Evolutionary conservation across 35 echinoderm and acorn worm genomes (phyloP), one percentile per base, ranked within the genome.

Genomic region (Ophiothrix spiculata): DNA sequence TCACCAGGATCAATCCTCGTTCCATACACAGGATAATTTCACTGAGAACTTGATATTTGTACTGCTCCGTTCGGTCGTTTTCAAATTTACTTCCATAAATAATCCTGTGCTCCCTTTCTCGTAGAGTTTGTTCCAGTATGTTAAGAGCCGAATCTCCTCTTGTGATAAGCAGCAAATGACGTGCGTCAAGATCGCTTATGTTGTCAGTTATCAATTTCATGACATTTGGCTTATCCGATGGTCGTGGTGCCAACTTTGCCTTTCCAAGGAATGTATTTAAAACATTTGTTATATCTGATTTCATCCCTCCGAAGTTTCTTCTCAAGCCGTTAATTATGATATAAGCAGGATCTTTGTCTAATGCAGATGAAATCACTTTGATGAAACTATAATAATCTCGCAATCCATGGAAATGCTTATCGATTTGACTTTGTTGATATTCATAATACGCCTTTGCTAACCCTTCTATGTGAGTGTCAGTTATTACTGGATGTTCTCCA

Each of bases 21-120:
- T 86, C 84, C 84, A 86, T 86, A 31, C 73, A 77, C 15, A 86
- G 84, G 32, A 86, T 86, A 19, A 86, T 86, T 74, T 76, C 69
- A 76, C 84, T 86, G 8, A 86, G 37, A 4, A 77, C 46, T 28
- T 38, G 35, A 34, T 86, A 86, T 21, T 77, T 86, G 54, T 86
- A 86, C 33, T 86, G 64, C 40, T 86, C 73, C 28, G 84, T 76
- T 23, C 37, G 15, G 69, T 86, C 84, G 77, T 86, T 38, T 23
- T 77, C 73, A 76, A 86, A 40, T 75, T 39, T 75, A n/a, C 84
- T 86, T 39, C 84, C 84, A 40, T 76, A 74, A 17, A 86, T 77
- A 31, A 23, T 35, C 25, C 15, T 49, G 23, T 46, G 23, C 19
- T 86, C 39, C 36, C 39, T 11, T 10, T 69, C 23, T 15, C 29